A percentile compares a stretch with the other conserved stretches of the same genome.
These are phyloP conservation scores for Hydraecia micacea DNA, from an alignment of 2,888 invertebrate species.

Conservation along the genomic window DNA sequence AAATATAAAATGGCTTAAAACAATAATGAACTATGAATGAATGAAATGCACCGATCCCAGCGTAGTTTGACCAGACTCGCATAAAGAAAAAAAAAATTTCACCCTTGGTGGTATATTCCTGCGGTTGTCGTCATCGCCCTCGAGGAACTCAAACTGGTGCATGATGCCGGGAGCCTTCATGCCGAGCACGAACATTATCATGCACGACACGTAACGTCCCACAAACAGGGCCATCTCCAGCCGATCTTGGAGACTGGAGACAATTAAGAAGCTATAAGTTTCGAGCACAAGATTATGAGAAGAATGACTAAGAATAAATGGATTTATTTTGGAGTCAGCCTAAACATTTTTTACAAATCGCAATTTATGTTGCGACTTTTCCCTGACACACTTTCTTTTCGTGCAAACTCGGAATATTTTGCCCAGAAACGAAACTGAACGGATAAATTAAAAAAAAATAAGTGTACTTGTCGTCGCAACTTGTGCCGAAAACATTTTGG, in stretches of 20 bases:
- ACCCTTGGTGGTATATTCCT: constrained; percentile 82
- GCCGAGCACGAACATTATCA: constrained; percentile 95
- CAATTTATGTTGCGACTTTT: neutral
- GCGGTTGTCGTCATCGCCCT: constrained; percentile 85
- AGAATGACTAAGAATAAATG: neutral
- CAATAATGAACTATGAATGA: no score
- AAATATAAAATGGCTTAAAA: neutral
- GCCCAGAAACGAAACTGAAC: neutral
- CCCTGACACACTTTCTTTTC: neutral
- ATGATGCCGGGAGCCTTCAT: constrained; percentile 96
- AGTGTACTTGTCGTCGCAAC: neutral
- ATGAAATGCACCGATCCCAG: no score
- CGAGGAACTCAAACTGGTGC: constrained; percentile 91
- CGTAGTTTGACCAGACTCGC: no score
- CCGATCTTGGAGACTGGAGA: constrained; percentile 93
- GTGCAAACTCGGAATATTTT: neutral
- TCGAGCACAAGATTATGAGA: neutral
- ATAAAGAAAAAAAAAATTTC: constrained; percentile 53
- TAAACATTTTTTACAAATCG: neutral
- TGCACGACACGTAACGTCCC: constrained; percentile 94
- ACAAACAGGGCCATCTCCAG: constrained; percentile 97
- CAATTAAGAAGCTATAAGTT: neutral
- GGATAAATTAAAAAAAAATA: neutral
- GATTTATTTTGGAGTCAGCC: neutral
- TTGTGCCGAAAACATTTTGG: neutral